A percentile compares a stretch with the other conserved stretches of the same genome.
Conservation (phyloP, 2,797 vertebrate species). For the Carapus acus region DNA sequence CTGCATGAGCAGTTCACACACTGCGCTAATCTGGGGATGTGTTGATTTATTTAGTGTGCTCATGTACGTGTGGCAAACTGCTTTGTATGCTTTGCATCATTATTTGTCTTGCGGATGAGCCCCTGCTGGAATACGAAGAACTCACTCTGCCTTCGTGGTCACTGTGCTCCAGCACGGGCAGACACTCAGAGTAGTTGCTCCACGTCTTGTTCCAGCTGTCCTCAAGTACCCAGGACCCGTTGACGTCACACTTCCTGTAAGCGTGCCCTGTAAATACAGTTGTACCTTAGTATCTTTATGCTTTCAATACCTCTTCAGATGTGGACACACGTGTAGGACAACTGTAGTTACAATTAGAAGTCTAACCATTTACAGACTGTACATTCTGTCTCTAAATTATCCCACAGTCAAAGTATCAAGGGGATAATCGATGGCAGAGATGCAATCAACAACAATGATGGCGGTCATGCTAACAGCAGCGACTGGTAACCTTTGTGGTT, state of each 20-base stretch:
- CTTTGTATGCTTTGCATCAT: neutral
- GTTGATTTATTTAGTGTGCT: neutral
- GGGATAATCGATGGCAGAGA: no score
- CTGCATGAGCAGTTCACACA: neutral
- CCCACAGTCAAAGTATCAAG: no score
- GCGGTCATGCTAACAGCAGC: neutral
- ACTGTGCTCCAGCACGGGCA: constrained; percentile 73
- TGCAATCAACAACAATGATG: no score
- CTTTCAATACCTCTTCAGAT: no score
- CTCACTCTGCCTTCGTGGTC: constrained; percentile 72
- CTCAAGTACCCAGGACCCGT: constrained; percentile 80
- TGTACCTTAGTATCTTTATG: no score
- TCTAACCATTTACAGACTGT: no score
- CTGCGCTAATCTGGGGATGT: neutral
- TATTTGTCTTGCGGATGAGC: neutral
- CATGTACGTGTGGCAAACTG: neutral
- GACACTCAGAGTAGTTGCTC: constrained; percentile 86
- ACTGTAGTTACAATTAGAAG: no score
- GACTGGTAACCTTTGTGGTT: constrained; percentile 81
- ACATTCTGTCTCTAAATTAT: no score
- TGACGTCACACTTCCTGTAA: constrained; percentile 77
- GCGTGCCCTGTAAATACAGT: constrained; percentile 64
- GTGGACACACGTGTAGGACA: no score
- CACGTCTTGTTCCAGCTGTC: constrained; percentile 81
- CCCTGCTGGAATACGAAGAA: neutral